A percentile compares a stretch with the other conserved stretches of the same genome.
Conservation (phyloP, 2,113 vertebrate species). For the Oryzias celebensis region DNA sequence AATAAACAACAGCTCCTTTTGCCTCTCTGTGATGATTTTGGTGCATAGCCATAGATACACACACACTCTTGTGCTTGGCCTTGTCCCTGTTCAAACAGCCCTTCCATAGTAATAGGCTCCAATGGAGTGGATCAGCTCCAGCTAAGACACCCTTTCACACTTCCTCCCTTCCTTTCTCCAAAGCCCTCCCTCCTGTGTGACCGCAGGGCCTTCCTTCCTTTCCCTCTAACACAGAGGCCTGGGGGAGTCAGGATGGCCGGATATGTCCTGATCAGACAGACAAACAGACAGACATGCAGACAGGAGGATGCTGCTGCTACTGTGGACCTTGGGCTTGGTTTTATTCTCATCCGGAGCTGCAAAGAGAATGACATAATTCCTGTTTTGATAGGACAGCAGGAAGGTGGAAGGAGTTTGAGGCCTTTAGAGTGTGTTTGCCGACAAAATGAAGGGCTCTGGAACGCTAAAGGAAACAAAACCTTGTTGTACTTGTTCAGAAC, state of each 20-base stretch:
- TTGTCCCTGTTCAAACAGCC: conserved; percentile 65
- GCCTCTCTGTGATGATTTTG: conserved; percentile 37
- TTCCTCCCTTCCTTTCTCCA: conserved; percentile 69
- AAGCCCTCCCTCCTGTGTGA: conserved; percentile 62
- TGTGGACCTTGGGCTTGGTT: conserved; percentile 46
- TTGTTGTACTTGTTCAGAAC: too few relatives aligned
- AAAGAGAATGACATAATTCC: conserved; percentile 63
- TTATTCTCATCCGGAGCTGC: conserved; percentile 50
- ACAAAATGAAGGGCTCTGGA: conserved; percentile 13
- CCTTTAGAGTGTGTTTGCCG: conserved; percentile 2
- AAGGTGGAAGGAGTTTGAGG: conserved; percentile 30
- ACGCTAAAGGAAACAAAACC: conserved; percentile 7
- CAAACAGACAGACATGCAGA: conserved; percentile 45
- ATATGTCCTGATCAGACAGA: conserved; percentile 60
- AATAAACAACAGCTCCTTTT: conserved; percentile 24
- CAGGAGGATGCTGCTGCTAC: conserved; percentile 63
- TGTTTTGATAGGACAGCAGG: conserved; percentile 67
- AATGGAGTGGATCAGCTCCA: conserved; percentile 68
- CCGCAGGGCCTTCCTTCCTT: conserved; percentile 66
- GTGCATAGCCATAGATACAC: conserved; percentile 30
- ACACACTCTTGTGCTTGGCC: conserved; percentile 42
- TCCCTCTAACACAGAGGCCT: conserved; percentile 65
- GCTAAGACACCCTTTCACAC: conserved; percentile 72
- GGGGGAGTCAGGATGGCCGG: conserved; percentile 70
- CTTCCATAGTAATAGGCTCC: conserved; percentile 64